Base-by-base conservation (phyloP, 2,797 vertebrate genomes). In the Argentina silus region DNA sequence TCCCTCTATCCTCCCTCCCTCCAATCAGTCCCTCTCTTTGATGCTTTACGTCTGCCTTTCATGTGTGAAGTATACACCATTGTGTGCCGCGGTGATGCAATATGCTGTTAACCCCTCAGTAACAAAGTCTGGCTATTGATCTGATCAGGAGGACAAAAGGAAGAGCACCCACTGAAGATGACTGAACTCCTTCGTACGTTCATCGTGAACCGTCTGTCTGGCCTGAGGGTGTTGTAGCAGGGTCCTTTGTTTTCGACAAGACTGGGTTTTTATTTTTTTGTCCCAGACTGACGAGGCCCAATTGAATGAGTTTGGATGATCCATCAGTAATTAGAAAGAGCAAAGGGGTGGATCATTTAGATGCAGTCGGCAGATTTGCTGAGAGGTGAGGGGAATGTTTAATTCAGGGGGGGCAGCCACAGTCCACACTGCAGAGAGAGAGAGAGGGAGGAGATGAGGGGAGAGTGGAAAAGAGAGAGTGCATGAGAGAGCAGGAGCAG, bases 291-390 rank as follows among this genome's bases (percentile, higher is more conserved):
- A 64, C 60, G 56, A 57, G 17, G 56, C 17, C 19, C 56, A 63
- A 15, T 47, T 70, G 87, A 87, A 88, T 87, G 87, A 85, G 86
- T 85, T 83, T 78, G 83, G 79, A 89, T 87, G 85, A 90, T 88
- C 82, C 86, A 77, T 84, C 81, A 80, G 89, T 93, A 93, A 93
- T 92, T 91, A 89, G 88, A 91, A 86, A 85, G 87, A 86, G 83
- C 76, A 64, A 81, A 70, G 74, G 73, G 75, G 79, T 56, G 83
- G 79, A 83, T 82, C 74, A 82, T 90, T 92, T 86, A 90, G 86
- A 92, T 90, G 86, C 86, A 85, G 83, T 78, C 72, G 67, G 80
- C 87, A 85, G 88, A 90, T 90, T 87, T 75, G 73, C 76, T 21
- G 79, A 81, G 79, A 81, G 79, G 76, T 59, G 75, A 78, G 76